Evolutionary conservation across 2,797 vertebrate genomes (phyloP).

Genomic region (Semotilus atromaculatus): DNA sequence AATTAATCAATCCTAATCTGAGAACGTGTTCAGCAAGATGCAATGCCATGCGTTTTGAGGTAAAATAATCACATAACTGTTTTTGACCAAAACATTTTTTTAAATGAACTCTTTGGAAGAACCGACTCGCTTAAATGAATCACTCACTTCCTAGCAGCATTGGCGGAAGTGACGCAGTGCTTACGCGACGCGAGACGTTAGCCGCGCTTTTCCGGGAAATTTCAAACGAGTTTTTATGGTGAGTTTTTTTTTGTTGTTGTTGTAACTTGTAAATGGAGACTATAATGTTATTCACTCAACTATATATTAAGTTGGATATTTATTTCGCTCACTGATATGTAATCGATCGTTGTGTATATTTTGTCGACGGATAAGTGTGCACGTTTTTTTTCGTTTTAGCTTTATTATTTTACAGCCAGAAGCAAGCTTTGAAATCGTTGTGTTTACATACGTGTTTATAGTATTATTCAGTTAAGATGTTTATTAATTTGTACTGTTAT

Average conservation of each 20-base stretch:
- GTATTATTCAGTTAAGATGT: not conserved
- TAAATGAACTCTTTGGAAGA: not conserved
- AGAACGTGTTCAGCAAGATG: not conserved
- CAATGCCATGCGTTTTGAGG: not conserved
- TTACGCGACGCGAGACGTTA: constrained; percentile 25
- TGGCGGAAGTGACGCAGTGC: constrained; percentile 46
- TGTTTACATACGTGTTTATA: not conserved
- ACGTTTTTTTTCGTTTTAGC: not conserved
- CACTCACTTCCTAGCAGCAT: not conserved
- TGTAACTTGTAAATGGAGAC: not conserved
- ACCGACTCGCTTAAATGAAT: not conserved
- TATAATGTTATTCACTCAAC: not conserved
- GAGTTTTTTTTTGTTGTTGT: not conserved
- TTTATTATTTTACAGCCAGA: not conserved
- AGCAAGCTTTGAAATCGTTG: not conserved
- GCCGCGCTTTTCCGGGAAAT: constrained; percentile 28
- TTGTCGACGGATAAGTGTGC: not conserved
- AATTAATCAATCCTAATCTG: not conserved
- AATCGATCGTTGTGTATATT: not conserved
- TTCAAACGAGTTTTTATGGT: constrained; percentile 45
- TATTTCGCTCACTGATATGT: not conserved
- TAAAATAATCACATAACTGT: not conserved
- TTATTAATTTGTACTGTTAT: not conserved
- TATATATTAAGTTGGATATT: not conserved
- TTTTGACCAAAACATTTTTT: not conserved